Percentiles rank a stretch among this genome's conserved stretches.
phyloP scores from a whole-genome alignment of 2,797 vertebrate genomes.

The Channa striata region DNA sequence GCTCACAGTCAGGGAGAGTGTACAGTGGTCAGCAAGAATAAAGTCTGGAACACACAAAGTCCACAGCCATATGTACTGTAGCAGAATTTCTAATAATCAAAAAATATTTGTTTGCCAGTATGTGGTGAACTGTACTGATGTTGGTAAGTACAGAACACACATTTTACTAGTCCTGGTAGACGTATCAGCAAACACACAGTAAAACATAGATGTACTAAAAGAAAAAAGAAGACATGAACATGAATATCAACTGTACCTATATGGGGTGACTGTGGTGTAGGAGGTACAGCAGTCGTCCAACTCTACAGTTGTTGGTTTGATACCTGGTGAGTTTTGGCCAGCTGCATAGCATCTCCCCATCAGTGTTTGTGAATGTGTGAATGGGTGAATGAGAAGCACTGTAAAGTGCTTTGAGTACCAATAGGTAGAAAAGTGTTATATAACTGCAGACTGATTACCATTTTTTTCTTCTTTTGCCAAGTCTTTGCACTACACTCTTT shows the following conservation, averaged over 20 bases:
- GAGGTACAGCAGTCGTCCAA: too few relatives aligned
- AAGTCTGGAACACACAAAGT: constrained; percentile 9
- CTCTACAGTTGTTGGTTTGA: too few relatives aligned
- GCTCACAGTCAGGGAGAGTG: neutral
- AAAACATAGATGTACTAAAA: neutral
- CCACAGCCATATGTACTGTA: neutral
- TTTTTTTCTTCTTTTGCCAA: constrained; percentile 8
- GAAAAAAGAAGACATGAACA: neutral
- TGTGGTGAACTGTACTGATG: neutral
- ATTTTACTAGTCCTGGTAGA: neutral
- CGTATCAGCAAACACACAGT: neutral
- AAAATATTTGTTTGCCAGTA: constrained; percentile 3
- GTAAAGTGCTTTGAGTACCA: too few relatives aligned
- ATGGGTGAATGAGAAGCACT: too few relatives aligned
- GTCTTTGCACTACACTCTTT: constrained; percentile 16
- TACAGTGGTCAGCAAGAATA: constrained; percentile 7
- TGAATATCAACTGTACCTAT: neutral
- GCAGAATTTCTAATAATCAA: constrained; percentile 9
- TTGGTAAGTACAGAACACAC: neutral
- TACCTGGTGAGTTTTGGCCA: too few relatives aligned
- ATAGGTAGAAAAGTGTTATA: too few relatives aligned
- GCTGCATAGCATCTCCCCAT: too few relatives aligned
- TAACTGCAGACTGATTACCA: too few relatives aligned
- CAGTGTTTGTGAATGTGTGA: too few relatives aligned
- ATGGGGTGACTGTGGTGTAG: too few relatives aligned